These are phyloP conservation scores for Standfussiana lucernea DNA, from an alignment of 2,888 invertebrate species.

Conservation along the genomic window DNA sequence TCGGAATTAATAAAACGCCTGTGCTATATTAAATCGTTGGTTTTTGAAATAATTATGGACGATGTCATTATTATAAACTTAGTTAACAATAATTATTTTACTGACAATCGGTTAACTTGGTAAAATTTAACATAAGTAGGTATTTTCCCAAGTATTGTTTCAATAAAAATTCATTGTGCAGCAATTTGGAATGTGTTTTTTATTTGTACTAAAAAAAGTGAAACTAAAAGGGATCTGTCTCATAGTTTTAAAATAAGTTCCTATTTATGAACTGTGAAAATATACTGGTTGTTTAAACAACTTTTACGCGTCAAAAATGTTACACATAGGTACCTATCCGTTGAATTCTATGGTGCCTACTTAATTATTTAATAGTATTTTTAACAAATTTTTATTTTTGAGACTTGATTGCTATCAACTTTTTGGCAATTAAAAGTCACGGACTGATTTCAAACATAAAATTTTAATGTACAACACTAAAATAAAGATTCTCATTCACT, in stretches of 20 bases:
- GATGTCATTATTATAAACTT: not conserved
- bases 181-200: constrained; percentile 1
- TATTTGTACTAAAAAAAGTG: not conserved
- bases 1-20: constrained; percentile 30
- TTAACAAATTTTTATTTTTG: constrained; percentile 2
- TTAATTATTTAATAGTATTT: constrained; percentile 12
- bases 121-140: not conserved
- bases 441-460: constrained; percentile 31
- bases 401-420: not conserved
- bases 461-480: constrained; percentile 13
- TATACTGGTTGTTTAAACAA: not conserved
- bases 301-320: not conserved
- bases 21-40: not conserved
- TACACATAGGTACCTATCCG: not conserved
- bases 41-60: not conserved
- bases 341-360: not conserved
- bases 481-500: constrained; percentile 28
- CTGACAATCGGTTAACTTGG: not conserved
- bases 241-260: not conserved
- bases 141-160: not conserved
- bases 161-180: constrained; percentile 25
- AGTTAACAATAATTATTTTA: not conserved
- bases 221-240: not conserved
- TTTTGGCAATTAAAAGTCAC: constrained; percentile 27
- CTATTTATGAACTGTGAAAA: not conserved